Evolutionary conservation across 92 coral and sea anemone species (phyloP).

Genomic region (Epizoanthus stellaris): DNA sequence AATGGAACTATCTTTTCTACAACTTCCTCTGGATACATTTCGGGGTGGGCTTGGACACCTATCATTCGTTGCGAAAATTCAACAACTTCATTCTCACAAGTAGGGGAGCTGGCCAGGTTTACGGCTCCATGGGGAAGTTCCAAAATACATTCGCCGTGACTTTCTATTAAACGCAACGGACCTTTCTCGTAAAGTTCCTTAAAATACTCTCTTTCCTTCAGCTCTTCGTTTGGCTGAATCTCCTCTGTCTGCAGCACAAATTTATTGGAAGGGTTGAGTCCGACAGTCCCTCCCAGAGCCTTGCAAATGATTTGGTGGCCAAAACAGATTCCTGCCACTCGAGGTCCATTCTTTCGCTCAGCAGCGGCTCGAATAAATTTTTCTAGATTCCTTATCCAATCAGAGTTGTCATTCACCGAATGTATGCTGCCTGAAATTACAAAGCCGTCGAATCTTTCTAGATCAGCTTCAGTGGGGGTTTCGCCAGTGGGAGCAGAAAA

Average conservation of each 20-base stretch:
- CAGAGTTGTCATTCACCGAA: conserved; percentile 73
- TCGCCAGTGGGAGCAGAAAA: conserved; percentile 66
- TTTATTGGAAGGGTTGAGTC: conserved; percentile 70
- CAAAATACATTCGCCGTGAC: conserved; percentile 81
- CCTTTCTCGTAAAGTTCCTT: conserved; percentile 65
- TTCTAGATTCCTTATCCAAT: conserved; percentile 69
- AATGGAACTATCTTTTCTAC: conserved; percentile 68
- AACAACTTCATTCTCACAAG: conserved; percentile 83
- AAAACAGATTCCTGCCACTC: conserved; percentile 83
- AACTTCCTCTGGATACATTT: conserved; percentile 63
- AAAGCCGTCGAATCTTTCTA: conserved; percentile 69
- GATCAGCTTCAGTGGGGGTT: conserved; percentile 66
- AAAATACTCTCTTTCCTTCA: conserved; percentile 27
- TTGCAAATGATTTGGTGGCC: conserved; percentile 85
- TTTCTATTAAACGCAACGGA: conserved; percentile 64
- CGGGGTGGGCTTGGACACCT: conserved; percentile 87
- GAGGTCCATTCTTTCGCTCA: conserved; percentile 54
- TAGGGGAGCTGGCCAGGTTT: conserved; percentile 67
- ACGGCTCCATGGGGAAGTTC: conserved; percentile 75
- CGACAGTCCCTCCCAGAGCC: conserved; percentile 86
- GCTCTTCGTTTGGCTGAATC: conserved; percentile 49
- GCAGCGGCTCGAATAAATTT: conserved; percentile 54
- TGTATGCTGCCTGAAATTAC: conserved; percentile 74
- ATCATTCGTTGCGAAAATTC: conserved; percentile 71
- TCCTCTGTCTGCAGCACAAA: conserved; percentile 76